Evolutionary conservation across 2,113 vertebrate genomes (phyloP).

Genomic region (Esox niger): DNA sequence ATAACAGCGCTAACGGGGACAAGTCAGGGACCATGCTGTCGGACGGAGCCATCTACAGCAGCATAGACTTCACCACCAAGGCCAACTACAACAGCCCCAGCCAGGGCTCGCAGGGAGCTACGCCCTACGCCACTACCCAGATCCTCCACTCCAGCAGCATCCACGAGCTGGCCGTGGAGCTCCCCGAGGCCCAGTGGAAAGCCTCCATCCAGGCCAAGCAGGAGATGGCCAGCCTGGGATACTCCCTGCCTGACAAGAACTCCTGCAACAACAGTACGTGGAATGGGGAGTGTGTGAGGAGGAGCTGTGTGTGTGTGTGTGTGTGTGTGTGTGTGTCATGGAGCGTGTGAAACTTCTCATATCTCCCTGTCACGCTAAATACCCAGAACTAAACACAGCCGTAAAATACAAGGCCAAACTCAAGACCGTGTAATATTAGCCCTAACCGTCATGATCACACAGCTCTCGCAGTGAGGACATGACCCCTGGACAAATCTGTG

Average conservation of each 20-base stretch:
- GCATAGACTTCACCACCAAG: slow-evolving; percentile 98
- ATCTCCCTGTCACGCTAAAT: too few species aligned
- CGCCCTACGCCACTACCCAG: slow-evolving; percentile 96
- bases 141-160: slow-evolving; percentile 97
- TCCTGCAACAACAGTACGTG: slow-evolving; percentile 96
- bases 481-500: background rate
- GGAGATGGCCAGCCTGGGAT: slow-evolving; percentile 91
- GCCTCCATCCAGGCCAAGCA: slow-evolving; percentile 92
- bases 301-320: background rate
- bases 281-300: background rate
- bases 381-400: too few species aligned
- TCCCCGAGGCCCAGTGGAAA: slow-evolving; percentile 96
- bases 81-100: slow-evolving; percentile 91
- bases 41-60: slow-evolving; percentile 98
- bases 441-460: background rate
- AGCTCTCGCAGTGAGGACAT: background rate
- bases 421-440: background rate
- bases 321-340: too few species aligned
- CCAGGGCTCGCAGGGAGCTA: slow-evolving; percentile 87
- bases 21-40: slow-evolving; percentile 97
- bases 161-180: slow-evolving; percentile 94
- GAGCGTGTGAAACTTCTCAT: too few species aligned
- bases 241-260: slow-evolving; percentile 94
- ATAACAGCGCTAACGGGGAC: slow-evolving; percentile 86
- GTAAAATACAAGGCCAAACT: too few species aligned